Conservation (phyloP, 2,113 vertebrate genomes). For the Pampusana beccarii region DNA sequence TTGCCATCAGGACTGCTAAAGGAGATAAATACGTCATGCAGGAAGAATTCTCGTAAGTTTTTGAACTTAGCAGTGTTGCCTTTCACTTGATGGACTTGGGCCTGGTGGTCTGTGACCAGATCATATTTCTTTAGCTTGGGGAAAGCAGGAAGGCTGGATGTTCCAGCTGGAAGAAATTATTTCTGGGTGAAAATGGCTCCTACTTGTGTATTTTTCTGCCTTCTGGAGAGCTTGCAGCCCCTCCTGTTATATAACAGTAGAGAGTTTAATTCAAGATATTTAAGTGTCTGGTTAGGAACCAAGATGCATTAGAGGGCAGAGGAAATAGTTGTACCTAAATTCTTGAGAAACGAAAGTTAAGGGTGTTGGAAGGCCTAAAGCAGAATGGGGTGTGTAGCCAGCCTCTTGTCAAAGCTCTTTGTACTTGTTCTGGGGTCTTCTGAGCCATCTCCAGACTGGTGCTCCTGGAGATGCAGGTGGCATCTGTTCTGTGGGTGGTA, state of each 20-base stretch:
- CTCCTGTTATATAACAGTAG: not conserved
- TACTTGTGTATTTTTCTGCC: not conserved
- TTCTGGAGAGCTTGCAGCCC: not conserved
- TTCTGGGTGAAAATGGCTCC: not conserved
- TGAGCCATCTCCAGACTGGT: not conserved
- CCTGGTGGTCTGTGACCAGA: not conserved
- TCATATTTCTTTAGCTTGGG: not conserved
- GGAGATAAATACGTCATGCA: slow-evolving; percentile 96
- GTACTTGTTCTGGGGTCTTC: not conserved
- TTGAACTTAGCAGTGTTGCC: not conserved
- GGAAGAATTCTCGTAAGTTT: slow-evolving; percentile 94
- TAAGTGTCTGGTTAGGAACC: not conserved
- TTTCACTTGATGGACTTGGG: not conserved
- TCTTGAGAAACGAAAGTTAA: not conserved
- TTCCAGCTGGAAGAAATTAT: not conserved
- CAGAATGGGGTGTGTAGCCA: not conserved
- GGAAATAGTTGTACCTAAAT: not conserved
- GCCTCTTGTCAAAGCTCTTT: not conserved
- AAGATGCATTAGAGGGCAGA: not conserved
- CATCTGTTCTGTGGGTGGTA: slow-evolving; percentile 44
- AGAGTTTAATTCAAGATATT: not conserved
- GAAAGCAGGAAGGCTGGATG: not conserved
- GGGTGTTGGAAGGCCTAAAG: not conserved
- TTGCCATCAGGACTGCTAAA: slow-evolving; percentile 88
- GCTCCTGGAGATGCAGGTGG: not conserved